These are phyloP conservation scores for Microchirus variegatus DNA, from an alignment of 2,797 vertebrate species.

Conservation along the genomic window DNA sequence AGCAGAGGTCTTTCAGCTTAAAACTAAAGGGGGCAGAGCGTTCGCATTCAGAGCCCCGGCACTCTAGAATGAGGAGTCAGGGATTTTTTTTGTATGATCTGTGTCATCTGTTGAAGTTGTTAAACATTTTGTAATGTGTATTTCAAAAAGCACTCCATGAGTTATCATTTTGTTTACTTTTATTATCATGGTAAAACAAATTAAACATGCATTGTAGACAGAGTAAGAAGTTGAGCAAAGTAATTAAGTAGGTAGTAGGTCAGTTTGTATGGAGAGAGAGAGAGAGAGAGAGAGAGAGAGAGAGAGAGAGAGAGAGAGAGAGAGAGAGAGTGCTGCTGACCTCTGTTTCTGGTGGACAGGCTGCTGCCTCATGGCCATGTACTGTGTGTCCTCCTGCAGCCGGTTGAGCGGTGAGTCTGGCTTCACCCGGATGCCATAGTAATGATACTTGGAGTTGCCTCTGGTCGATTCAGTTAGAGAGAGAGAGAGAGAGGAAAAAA, in stretches of 20 bases:
- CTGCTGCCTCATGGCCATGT: slow-evolving; percentile 98
- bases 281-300: too few relatives aligned
- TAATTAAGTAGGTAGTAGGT: neutral
- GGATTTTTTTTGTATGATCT: too few relatives aligned
- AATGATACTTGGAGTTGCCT: slow-evolving; percentile 99
- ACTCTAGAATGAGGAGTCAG: too few relatives aligned
- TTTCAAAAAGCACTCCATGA: too few relatives aligned
- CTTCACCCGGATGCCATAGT: slow-evolving; percentile 98
- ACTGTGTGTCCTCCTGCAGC: slow-evolving; percentile 95
- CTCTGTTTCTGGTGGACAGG: slow-evolving; percentile 97
- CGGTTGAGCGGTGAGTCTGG: slow-evolving; percentile 95
- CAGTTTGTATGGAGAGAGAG: neutral
- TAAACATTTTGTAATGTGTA: too few relatives aligned
- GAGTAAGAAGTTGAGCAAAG: neutral
- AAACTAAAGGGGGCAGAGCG: too few relatives aligned
- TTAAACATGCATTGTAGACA: neutral
- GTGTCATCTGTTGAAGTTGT: too few relatives aligned
- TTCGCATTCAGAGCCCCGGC: too few relatives aligned
- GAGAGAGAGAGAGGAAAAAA: slow-evolving; percentile 41
- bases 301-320: too few relatives aligned
- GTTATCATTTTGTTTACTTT: too few relatives aligned
- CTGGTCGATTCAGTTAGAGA: slow-evolving; percentile 76
- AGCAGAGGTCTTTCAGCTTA: too few relatives aligned
- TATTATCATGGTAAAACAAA: too few relatives aligned
- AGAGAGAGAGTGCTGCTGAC: slow-evolving; percentile 78